These are phyloP conservation scores for Lordiphosa fenestrarum DNA, from an alignment of 2,888 invertebrate species.

Conservation along the genomic window DNA sequence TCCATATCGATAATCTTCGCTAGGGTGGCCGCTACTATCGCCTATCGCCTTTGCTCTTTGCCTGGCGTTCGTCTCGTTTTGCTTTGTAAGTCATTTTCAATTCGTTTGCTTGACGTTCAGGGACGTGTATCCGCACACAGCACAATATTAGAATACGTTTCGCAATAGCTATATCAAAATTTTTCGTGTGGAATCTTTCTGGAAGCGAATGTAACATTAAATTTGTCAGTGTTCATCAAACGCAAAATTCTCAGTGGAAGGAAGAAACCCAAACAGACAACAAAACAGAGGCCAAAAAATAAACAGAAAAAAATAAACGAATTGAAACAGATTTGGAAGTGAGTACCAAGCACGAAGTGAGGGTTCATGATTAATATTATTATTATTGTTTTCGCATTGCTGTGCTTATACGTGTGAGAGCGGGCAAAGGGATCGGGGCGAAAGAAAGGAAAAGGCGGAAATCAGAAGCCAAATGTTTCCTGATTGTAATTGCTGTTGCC, in stretches of 20 bases:
- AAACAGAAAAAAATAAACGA: not conserved
- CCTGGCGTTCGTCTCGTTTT: too few species aligned
- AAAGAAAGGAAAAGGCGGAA: constrained; percentile 68
- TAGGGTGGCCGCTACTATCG: too few species aligned
- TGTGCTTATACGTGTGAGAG: not conserved
- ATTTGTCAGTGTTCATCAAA: constrained; percentile 52
- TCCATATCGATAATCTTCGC: too few species aligned
- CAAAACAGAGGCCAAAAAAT: constrained; percentile 1
- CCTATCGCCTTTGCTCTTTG: too few species aligned
- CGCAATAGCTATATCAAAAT: constrained; percentile 59
- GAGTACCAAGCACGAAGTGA: constrained; percentile 25
- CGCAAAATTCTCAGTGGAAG: constrained; percentile 66
- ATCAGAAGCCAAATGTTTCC: constrained; percentile 40
- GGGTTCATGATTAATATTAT: constrained; percentile 9
- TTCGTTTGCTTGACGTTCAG: constrained; percentile 66
- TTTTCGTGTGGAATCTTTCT: constrained; percentile 55
- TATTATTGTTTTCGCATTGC: constrained; percentile 6
- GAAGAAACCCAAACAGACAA: constrained; percentile 11
- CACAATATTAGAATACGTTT: constrained; percentile 56
- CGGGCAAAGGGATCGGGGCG: not conserved
- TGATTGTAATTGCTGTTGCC: constrained; percentile 36
- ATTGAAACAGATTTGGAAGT: constrained; percentile 31
- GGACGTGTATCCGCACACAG: constrained; percentile 57
- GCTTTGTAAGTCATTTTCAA: constrained; percentile 64
- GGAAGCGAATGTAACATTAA: constrained; percentile 55